Percentiles rank a stretch among this genome's conserved stretches.
These are phyloP conservation scores for Corynorhinus townsendii DNA, from an alignment of 2,113 vertebrate species.

Conservation along the genomic window DNA sequence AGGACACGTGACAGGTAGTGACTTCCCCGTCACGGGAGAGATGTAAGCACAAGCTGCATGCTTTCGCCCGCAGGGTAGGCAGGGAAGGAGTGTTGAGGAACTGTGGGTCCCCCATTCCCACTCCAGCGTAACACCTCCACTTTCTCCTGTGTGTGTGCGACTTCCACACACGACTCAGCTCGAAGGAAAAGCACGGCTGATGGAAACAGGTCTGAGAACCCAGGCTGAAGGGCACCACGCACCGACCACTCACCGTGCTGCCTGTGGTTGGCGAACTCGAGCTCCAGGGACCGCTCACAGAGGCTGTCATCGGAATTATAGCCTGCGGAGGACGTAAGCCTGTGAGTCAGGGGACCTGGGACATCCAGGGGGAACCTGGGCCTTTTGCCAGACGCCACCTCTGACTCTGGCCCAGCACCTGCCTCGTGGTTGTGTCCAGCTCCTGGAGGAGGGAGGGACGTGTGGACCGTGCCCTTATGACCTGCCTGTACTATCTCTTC, in stretches of 20 bases:
- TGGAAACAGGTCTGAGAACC: background rate
- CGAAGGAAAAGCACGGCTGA: fast-evolving
- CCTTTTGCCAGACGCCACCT: background rate
- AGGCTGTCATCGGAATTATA: slow-evolving; percentile 57
- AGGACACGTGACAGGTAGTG: background rate
- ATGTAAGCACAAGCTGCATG: background rate
- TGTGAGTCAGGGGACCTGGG: background rate
- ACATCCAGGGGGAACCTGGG: background rate
- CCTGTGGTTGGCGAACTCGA: slow-evolving; percentile 21
- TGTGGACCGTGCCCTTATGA: fast-evolving
- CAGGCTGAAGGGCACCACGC: fast-evolving
- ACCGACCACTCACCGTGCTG: slow-evolving; percentile 45
- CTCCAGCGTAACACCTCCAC: background rate
- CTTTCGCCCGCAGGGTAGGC: background rate
- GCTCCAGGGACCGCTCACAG: slow-evolving; percentile 40
- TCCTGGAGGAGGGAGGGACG: fast-evolving
- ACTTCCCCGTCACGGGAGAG: background rate
- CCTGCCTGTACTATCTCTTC: background rate
- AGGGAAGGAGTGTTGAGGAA: background rate
- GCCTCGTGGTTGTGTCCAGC: fast-evolving
- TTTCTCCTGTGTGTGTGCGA: background rate
- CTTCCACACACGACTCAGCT: background rate
- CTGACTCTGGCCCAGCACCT: background rate
- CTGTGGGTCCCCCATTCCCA: background rate
- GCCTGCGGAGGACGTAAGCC: background rate